These are phyloP conservation scores for Scaptomyza polygonia DNA, from an alignment of 2,888 invertebrate species.

Conservation along the genomic window DNA sequence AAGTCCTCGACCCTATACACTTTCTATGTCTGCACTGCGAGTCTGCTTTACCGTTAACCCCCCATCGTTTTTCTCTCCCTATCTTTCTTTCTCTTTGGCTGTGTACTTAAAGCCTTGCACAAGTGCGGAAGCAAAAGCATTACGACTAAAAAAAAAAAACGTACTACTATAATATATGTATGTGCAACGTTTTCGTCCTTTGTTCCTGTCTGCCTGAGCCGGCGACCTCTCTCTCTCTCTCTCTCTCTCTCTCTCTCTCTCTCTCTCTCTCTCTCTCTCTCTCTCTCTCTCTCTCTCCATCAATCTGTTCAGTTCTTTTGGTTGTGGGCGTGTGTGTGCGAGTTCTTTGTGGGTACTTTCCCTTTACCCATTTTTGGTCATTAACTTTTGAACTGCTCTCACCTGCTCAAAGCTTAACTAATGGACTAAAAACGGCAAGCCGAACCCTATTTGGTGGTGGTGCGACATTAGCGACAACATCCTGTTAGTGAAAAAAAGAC, in stretches of 20 bases:
- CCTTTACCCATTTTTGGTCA: slow-evolving; percentile 69
- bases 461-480: no score
- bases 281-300: slow-evolving; percentile 2
- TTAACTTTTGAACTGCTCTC: slow-evolving; percentile 74
- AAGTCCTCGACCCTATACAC: slow-evolving; percentile 43
- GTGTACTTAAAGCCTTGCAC: slow-evolving; percentile 39
- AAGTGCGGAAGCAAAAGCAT: slow-evolving; percentile 73
- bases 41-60: background rate
- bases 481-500: slow-evolving; percentile 36
- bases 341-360: slow-evolving; percentile 33
- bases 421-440: slow-evolving; percentile 44
- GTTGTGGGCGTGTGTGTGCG: slow-evolving; percentile 16
- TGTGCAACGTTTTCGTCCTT: slow-evolving; percentile 60
- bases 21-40: slow-evolving; percentile 19
- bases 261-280: background rate
- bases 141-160: slow-evolving; percentile 47
- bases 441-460: slow-evolving; percentile 19
- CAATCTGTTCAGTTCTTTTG: slow-evolving; percentile 8
- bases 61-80: background rate
- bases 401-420: slow-evolving; percentile 51
- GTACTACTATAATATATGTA: slow-evolving; percentile 59
- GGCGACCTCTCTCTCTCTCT: slow-evolving; percentile 3
- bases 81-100: slow-evolving; percentile 14
- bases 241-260: background rate
- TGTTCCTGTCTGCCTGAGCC: slow-evolving; percentile 47